Evolutionary conservation across 2,888 invertebrate genomes (phyloP).

Genomic region (Silvanus unidentatus): DNA sequence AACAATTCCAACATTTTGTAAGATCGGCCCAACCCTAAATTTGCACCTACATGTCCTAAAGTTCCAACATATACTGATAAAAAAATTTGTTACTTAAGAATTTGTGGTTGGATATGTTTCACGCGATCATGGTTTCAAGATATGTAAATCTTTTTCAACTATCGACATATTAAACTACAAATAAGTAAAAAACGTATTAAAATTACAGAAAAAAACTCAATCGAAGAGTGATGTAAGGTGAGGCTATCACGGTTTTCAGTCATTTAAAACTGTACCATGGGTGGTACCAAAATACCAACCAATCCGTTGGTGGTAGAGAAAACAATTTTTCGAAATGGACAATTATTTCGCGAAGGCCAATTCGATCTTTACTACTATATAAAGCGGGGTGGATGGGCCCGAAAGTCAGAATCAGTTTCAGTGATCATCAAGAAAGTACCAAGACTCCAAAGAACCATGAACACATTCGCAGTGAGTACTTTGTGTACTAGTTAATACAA

Average conservation of each 20-base stretch:
- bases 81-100: slow-evolving; percentile 9
- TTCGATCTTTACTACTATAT: slow-evolving; percentile 20
- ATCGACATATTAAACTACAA: not conserved
- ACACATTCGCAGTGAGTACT: too few species aligned
- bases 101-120: slow-evolving; percentile 8
- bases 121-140: slow-evolving; percentile 4
- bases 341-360: slow-evolving; percentile 4
- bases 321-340: slow-evolving; percentile 2
- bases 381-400: slow-evolving; percentile 21
- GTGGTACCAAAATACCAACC: not conserved
- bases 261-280: slow-evolving; percentile 2
- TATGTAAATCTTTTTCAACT: not conserved
- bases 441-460: too few species aligned
- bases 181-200: not conserved
- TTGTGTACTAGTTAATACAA: too few species aligned
- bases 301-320: not conserved
- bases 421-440: too few species aligned
- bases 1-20: too few species aligned
- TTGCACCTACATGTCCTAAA: not conserved
- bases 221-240: slow-evolving; percentile 11
- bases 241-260: slow-evolving; percentile 11
- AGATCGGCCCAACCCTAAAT: slow-evolving; percentile 2
- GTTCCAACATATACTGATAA: not conserved
- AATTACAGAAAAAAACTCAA: not conserved
- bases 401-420: too few species aligned